Evolutionary conservation across 1,140 invertebrate genomes (phyloP), one percentile per base, ranked within the genome.

Genomic region (Nautilus pompilius): DNA sequence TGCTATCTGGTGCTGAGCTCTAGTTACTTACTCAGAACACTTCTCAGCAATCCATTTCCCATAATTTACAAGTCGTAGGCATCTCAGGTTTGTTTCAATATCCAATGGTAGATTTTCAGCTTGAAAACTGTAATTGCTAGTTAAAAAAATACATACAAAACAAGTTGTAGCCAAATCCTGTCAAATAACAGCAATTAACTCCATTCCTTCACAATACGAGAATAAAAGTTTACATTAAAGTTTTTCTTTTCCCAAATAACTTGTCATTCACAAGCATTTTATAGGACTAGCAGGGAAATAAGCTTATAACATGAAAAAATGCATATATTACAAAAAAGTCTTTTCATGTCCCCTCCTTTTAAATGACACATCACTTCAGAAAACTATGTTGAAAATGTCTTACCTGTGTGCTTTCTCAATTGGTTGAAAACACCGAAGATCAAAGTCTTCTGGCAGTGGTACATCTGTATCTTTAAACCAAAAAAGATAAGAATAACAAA

Each of bases 401-500:
- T 70, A 80, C 78, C 75, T 78, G 85, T 73, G 89, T 75, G 65
- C 82, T 73, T 81, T 85, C 75, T 89, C 86, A 13, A 93, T 82
- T 1, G 90, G 91, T 65, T 90, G 78, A 80, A 93, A 93, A 24
- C 91, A 90, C 75, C 91, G 87, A 22, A 93, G 80, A 75, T 91
- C 89, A 75, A 87, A 87, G 78, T 93, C 91, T 83, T 93, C 91
- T 29, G 89, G 88, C 55, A 93, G 81, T 32, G 91, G 90, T 48
- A 88, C 82, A 61, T 81, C 76, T 28, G 74, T 82, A 84, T 88
- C 90, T 91, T 73, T 58, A 83, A 84, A 72, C 61, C 75, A 60
- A 63, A 22, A 55, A 20, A 67, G 20, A 45, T 29, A 49, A 36
- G 24, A 22, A 55, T 6, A 58, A 17, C 20, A 58, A 8, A 10